Conservation (phyloP, 2,113 vertebrate genomes). For the Myiozetetes cayanensis region DNA sequence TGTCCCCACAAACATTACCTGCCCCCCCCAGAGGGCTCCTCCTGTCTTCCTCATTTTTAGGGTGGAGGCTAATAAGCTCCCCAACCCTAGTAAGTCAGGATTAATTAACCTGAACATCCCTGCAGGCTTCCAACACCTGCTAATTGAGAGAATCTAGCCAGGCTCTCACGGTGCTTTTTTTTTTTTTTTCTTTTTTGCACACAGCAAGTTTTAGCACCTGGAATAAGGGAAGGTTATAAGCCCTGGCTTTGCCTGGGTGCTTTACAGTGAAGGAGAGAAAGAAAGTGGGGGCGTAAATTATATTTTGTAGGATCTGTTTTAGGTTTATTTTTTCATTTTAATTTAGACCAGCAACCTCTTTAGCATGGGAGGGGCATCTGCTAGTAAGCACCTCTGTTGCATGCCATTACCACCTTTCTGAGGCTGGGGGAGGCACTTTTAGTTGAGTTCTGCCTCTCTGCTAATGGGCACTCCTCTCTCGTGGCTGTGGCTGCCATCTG, state of each 20-base stretch:
- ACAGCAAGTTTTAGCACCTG: background rate
- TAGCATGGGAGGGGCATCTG: background rate
- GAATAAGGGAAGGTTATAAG: background rate
- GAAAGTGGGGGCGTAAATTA: rapidly evolving
- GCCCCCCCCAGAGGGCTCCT: constrained; percentile 30
- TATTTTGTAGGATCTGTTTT: background rate
- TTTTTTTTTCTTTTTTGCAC: background rate
- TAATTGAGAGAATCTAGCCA: constrained; percentile 46
- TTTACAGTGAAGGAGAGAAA: background rate
- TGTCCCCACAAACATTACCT: background rate
- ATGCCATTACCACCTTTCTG: background rate
- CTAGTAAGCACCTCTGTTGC: background rate
- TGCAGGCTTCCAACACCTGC: constrained; percentile 61
- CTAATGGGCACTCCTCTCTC: constrained; percentile 29
- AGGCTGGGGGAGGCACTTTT: background rate
- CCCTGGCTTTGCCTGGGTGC: background rate
- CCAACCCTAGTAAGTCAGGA: constrained; percentile 51
- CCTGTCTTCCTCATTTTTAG: constrained; percentile 56
- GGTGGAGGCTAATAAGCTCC: constrained; percentile 64
- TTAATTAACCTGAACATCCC: constrained; percentile 66
- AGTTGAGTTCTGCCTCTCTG: background rate
- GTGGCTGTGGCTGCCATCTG: constrained; percentile 33
- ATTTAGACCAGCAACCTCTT: background rate
- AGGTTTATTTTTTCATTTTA: background rate
- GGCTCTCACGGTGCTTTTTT: constrained; percentile 24